Conservation (phyloP, 2,113 vertebrate genomes). For the Reinhardtius hippoglossoides region DNA sequence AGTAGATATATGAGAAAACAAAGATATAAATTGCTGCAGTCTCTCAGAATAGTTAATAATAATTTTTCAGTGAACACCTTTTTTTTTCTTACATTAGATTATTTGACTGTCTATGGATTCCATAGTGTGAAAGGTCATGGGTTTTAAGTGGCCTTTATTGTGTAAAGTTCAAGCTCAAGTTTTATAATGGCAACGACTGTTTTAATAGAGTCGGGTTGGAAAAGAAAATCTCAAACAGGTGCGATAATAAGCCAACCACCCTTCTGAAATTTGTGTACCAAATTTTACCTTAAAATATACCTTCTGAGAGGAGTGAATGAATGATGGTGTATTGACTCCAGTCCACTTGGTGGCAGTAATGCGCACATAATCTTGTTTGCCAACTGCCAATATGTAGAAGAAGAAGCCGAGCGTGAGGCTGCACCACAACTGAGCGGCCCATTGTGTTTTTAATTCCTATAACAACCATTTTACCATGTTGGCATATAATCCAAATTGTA, state of each 20-base stretch:
- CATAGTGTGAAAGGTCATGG: background rate
- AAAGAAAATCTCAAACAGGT: no score
- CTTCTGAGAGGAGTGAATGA: background rate
- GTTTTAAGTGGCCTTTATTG: background rate
- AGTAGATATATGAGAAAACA: background rate
- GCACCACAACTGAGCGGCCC: background rate
- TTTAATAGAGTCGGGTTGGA: no score
- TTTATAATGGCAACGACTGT: background rate
- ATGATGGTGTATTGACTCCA: background rate
- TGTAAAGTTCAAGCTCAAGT: background rate
- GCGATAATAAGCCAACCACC: no score
- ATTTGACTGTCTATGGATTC: background rate
- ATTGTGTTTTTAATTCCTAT: no score
- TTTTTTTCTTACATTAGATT: background rate
- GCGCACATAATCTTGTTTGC: background rate
- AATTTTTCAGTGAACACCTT: conserved; percentile 11
- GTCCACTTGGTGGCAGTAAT: background rate
- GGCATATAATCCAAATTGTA: no score
- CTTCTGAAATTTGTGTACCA: no score
- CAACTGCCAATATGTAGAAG: background rate
- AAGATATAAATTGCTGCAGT: conserved; percentile 20
- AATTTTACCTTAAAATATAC: no score
- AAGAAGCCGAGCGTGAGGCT: background rate
- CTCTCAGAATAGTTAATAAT: conserved; percentile 19
- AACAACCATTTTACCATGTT: no score